phyloP scores from a whole-genome alignment of 2,797 vertebrate genomes.

The Iguana delicatissima region DNA sequence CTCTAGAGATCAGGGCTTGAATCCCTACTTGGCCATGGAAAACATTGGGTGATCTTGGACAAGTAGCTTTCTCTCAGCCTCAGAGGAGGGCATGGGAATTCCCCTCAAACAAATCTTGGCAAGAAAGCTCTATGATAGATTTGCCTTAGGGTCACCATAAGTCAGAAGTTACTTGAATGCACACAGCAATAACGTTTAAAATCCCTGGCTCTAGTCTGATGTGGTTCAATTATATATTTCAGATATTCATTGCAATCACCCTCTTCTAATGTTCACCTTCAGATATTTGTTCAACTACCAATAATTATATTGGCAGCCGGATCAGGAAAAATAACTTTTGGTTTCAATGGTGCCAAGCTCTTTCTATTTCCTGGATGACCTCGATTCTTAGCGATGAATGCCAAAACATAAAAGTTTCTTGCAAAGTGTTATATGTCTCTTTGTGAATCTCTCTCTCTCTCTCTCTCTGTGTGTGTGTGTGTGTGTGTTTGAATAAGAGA shows the following conservation, averaged over 20 bases:
- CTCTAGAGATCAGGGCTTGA: too few species aligned
- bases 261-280: conserved; percentile 50
- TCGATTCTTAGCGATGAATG: conserved; percentile 19
- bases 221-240: conserved; percentile 34
- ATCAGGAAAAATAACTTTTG: conserved; percentile 36
- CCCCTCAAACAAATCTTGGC: too few species aligned
- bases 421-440: neutral
- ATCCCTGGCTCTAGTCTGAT: neutral
- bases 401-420: conserved; percentile 27
- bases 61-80: too few species aligned
- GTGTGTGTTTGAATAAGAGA: neutral
- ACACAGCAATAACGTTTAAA: neutral
- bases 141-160: too few species aligned
- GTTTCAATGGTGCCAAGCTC: conserved; percentile 27
- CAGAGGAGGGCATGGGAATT: too few species aligned
- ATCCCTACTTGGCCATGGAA: too few species aligned
- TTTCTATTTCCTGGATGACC: conserved; percentile 45
- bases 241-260: neutral
- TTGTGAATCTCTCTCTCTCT: neutral
- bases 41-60: too few species aligned
- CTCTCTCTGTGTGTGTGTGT: too few species aligned
- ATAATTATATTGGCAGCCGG: conserved; percentile 27
- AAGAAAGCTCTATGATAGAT: too few species aligned
- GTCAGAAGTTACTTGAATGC: too few species aligned
- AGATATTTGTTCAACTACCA: conserved; percentile 52